Base-by-base conservation (phyloP, 2,888 invertebrate species). In the Parnassius glacialis region DNA sequence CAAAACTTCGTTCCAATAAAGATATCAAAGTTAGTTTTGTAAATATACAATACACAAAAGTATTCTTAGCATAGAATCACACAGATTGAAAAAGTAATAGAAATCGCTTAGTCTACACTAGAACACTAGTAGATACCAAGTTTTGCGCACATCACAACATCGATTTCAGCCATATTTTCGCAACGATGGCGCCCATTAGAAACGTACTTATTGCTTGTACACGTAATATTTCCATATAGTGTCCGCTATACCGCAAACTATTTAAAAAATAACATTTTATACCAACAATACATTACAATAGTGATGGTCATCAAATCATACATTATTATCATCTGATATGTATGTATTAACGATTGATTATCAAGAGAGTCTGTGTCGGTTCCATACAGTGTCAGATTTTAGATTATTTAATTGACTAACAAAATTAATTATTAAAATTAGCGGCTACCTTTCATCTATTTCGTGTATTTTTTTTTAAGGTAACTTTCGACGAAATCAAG, bases 121-220 rank as follows among this genome's bases (percentile, higher is more conserved):
- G 57, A 59, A 81, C 84, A 86, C 84, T 85, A 84, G 83, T 81
- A 59, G 58, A 69, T 34, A 53, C 81, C 84, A 86, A 84, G 85
- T 82, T 84, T 83, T 84, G 84, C 86, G 70, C 88, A 90, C 89
- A 85, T 79, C 81, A 90, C 90, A 88, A 90, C 89, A 90, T 78
- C 86, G 73, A 90, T 74, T 67, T 78, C 81, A 82, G 86, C 85
- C 88, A 82, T 68, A 64, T 79, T 80, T 34, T 84, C 85, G 67
- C 75, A 67, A 72, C 42, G 81, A 87, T 85, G 83, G 87, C 88
- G 71, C 81, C 69, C 76, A 84, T 88, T 87, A 87, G 83, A 89
- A 89, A 84, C 79, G 75, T 87, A 84, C 70, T 90, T 91, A 91
- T 91, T 91, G 91, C 91, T 91, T 90, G 83, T 91, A 90, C 90